These are phyloP conservation scores for Gadopsis marmoratus DNA, from an alignment of 2,797 vertebrate species.

Conservation along the genomic window DNA sequence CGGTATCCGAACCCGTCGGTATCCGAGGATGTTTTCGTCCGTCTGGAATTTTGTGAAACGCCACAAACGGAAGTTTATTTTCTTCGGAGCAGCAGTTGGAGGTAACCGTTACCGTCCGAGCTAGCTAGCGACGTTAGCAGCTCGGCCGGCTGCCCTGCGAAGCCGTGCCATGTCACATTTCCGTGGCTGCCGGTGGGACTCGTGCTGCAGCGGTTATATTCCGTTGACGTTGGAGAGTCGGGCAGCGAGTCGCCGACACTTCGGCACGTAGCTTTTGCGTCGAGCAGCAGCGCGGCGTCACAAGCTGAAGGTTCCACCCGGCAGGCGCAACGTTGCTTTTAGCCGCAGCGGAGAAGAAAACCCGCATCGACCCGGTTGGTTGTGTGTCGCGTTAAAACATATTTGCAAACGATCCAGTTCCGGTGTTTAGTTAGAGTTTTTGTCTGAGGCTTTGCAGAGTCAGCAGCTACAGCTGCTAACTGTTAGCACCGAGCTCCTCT, in stretches of 20 bases:
- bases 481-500: conserved; percentile 24
- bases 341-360: too few relatives aligned
- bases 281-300: not conserved
- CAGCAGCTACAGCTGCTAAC: not conserved
- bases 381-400: not conserved
- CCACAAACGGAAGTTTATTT: conserved; percentile 94
- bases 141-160: not conserved
- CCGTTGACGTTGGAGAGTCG: too few relatives aligned
- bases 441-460: accelerated
- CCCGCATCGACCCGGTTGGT: too few relatives aligned
- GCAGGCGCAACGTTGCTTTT: too few relatives aligned
- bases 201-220: too few relatives aligned
- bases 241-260: not conserved
- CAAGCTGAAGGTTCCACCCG: too few relatives aligned
- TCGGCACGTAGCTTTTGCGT: not conserved
- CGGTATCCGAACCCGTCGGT: accelerated
- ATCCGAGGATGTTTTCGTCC: conserved; percentile 88
- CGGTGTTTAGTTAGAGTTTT: not conserved
- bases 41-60: conserved; percentile 94
- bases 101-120: conserved; percentile 79
- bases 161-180: accelerated
- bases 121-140: conserved; percentile 15
- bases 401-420: accelerated
- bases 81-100: conserved; percentile 90
- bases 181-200: accelerated